Percentiles rank a stretch among this genome's conserved stretches.
Evolutionary conservation across 2,888 invertebrate species (phyloP).

Genomic region (Phytoseiulus persimilis): DNA sequence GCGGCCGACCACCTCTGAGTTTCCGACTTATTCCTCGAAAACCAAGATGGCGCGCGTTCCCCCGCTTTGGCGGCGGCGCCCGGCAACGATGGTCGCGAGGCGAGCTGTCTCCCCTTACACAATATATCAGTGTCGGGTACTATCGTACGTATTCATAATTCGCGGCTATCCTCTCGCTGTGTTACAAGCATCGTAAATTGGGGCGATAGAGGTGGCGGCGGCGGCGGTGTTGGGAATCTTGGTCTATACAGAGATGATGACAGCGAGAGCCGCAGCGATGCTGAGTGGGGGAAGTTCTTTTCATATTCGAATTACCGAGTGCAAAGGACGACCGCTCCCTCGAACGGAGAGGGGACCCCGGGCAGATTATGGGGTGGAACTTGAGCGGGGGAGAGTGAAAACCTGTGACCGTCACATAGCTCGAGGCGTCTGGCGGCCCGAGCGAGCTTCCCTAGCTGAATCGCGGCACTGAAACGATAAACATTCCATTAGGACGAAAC

Average conservation of each 20-base stretch:
- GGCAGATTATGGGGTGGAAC: not conserved
- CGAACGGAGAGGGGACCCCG: not conserved
- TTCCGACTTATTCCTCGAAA: not conserved
- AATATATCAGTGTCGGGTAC: not conserved
- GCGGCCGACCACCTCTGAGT: not conserved
- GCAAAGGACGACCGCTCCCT: not conserved
- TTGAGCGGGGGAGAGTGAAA: not conserved
- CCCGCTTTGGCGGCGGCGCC: too few species aligned
- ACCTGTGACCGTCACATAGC: not conserved
- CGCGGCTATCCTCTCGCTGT: not conserved
- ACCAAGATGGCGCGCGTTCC: too few species aligned
- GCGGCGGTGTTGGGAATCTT: not conserved
- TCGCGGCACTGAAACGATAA: not conserved
- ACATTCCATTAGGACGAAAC: not conserved
- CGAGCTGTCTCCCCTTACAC: not conserved
- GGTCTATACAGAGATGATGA: not conserved
- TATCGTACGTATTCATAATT: not conserved
- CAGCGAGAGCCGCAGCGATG: too few species aligned
- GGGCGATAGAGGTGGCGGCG: not conserved
- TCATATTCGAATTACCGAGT: not conserved
- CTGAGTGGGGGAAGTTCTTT: not conserved
- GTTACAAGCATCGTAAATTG: not conserved
- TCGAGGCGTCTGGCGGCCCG: not conserved
- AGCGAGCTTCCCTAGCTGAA: not conserved
- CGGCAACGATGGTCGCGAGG: not conserved